Conservation (phyloP, 92 coral and sea anemone genomes). For the Galaxea fascicularis region DNA sequence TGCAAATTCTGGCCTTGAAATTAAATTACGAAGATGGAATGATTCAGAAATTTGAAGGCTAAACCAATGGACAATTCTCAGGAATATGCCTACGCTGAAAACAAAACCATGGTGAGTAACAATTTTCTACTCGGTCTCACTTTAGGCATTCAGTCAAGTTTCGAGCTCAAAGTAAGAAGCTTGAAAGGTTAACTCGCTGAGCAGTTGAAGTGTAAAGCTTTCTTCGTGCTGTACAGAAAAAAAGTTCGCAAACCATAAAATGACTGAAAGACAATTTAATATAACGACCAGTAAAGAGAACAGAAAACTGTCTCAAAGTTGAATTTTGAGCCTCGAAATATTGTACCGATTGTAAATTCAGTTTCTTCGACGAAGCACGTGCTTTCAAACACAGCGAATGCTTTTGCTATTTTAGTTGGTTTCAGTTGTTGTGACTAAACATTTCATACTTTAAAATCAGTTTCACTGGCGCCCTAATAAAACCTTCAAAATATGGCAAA, state of each 20-base stretch:
- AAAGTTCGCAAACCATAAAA: background rate
- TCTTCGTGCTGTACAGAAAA: background rate
- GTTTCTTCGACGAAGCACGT: background rate
- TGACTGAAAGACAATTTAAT: background rate
- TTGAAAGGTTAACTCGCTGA: background rate
- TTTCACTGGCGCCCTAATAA: too few relatives aligned
- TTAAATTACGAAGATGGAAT: background rate
- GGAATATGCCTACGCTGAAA: background rate
- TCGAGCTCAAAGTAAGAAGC: background rate
- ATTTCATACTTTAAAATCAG: too few relatives aligned
- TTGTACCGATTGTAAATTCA: background rate
- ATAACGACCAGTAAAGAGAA: background rate
- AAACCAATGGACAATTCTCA: too few relatives aligned
- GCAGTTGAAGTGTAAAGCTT: background rate
- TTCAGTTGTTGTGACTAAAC: too few relatives aligned
- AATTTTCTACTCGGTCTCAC: background rate
- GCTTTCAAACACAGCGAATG: background rate
- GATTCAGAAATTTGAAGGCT: background rate
- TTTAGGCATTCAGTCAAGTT: background rate
- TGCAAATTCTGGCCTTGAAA: background rate
- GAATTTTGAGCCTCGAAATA: background rate
- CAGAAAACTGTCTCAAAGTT: background rate
- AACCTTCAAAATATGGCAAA: too few relatives aligned
- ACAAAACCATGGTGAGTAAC: background rate
- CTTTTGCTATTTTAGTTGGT: too few relatives aligned